These are phyloP conservation scores for Lypha dubia DNA, from an alignment of 2,888 invertebrate species.

Conservation along the genomic window DNA sequence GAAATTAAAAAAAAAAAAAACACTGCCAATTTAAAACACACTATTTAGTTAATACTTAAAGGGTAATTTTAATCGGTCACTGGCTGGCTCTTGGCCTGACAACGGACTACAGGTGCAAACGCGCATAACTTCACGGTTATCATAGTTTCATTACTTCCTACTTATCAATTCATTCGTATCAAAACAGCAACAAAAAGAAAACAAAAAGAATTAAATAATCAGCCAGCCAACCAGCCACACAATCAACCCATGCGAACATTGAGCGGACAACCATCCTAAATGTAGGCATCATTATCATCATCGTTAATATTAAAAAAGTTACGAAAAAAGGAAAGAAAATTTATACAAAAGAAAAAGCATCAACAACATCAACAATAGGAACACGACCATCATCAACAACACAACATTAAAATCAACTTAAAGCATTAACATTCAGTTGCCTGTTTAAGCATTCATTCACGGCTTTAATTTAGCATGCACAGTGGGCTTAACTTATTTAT, in stretches of 20 bases:
- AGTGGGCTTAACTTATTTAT: conserved; percentile 28
- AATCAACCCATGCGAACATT: conserved; percentile 34
- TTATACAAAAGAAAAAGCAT: not conserved
- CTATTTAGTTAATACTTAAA: conserved; percentile 54
- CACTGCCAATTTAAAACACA: conserved; percentile 42
- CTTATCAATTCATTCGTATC: conserved; percentile 56
- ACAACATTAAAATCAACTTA: conserved; percentile 36
- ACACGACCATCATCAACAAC: conserved; percentile 14
- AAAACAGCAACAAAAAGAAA: conserved; percentile 18
- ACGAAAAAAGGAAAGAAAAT: conserved; percentile 8
- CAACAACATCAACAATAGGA: conserved; percentile 10
- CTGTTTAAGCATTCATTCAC: conserved; percentile 63
- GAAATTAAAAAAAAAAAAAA: not conserved
- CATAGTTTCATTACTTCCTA: conserved; percentile 30
- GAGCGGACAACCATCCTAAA: conserved; percentile 52
- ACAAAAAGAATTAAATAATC: conserved; percentile 12
- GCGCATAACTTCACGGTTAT: conserved; percentile 65
- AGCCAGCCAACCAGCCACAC: not conserved
- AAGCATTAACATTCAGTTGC: conserved; percentile 51
- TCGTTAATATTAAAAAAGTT: conserved; percentile 14
- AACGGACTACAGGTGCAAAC: conserved; percentile 67
- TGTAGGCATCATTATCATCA: conserved; percentile 51
- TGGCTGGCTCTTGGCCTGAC: conserved; percentile 22
- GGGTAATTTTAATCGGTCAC: conserved; percentile 51
- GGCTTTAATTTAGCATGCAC: conserved; percentile 49